phyloP scores from a whole-genome alignment of 2,888 invertebrate species.

The Penaeus monodon region DNA sequence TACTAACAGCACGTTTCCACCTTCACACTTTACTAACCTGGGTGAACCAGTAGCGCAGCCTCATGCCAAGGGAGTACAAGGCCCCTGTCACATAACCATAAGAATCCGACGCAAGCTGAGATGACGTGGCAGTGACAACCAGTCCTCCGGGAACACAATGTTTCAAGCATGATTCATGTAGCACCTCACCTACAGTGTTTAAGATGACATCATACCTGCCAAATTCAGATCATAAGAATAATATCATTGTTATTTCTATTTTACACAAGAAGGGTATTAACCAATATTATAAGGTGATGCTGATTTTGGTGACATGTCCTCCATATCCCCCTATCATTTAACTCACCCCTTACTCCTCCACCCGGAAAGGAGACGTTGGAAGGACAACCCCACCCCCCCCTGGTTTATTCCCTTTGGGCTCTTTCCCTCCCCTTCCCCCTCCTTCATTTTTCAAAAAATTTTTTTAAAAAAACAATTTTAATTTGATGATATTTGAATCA shows the following conservation, averaged over 20 bases:
- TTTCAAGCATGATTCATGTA: constrained; percentile 69
- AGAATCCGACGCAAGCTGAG: constrained; percentile 72
- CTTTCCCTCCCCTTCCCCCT: too few species aligned
- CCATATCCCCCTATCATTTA: too few species aligned
- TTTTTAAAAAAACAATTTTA: too few species aligned
- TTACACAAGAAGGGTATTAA: too few species aligned
- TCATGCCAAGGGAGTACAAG: constrained; percentile 72
- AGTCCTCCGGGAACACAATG: constrained; percentile 70
- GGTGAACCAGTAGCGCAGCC: constrained; percentile 65
- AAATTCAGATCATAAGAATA: neutral
- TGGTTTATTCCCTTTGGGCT: too few species aligned
- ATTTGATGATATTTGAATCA: too few species aligned
- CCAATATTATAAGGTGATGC: too few species aligned
- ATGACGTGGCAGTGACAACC: constrained; percentile 73
- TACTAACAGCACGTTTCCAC: neutral
- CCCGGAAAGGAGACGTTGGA: too few species aligned
- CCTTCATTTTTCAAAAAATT: too few species aligned
- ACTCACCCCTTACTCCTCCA: too few species aligned
- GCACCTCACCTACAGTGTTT: constrained; percentile 71
- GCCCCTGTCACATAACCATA: constrained; percentile 72
- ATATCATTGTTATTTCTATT: neutral
- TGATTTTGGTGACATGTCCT: too few species aligned
- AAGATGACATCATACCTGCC: constrained; percentile 72
- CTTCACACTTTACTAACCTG: constrained; percentile 59
- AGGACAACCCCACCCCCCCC: too few species aligned